These are phyloP conservation scores for Ctenopoma multispine DNA, from an alignment of 2,797 vertebrate species.

Conservation along the genomic window DNA sequence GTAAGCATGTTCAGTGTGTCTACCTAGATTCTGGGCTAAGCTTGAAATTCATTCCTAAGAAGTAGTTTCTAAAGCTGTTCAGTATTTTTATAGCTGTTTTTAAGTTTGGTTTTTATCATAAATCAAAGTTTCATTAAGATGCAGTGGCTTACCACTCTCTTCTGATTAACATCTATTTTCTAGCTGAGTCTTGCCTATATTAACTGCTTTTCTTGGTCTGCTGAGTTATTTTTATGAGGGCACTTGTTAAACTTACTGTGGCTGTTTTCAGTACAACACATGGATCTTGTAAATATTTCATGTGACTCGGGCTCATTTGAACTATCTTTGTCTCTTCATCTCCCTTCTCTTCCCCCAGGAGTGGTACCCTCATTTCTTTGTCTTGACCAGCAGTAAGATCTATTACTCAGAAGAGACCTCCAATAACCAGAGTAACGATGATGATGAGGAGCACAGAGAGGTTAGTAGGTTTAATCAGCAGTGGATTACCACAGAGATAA, in stretches of 20 bases:
- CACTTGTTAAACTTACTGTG: neutral
- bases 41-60: neutral
- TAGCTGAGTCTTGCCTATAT: neutral
- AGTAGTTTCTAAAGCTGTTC: neutral
- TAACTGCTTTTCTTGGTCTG: neutral
- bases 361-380: slow-evolving; percentile 99
- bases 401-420: slow-evolving; percentile 98
- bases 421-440: slow-evolving; percentile 93
- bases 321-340: slow-evolving; percentile 1
- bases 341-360: slow-evolving; percentile 81
- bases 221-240: neutral
- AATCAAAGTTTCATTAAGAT: neutral
- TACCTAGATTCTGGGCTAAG: slow-evolving; percentile 2
- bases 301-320: slow-evolving; percentile 4
- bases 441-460: slow-evolving; percentile 98
- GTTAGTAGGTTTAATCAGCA: slow-evolving; percentile 75
- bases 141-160: neutral
- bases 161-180: neutral
- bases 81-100: neutral
- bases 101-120: neutral
- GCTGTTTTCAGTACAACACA: slow-evolving; percentile 36
- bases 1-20: slow-evolving; percentile 74
- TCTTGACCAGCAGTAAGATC: slow-evolving; percentile 97
- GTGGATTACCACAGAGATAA: neutral
- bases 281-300: slow-evolving; percentile 56